These are phyloP conservation scores for Steinernema feltiae DNA, from an alignment of 1,140 invertebrate species.

Conservation along the genomic window DNA sequence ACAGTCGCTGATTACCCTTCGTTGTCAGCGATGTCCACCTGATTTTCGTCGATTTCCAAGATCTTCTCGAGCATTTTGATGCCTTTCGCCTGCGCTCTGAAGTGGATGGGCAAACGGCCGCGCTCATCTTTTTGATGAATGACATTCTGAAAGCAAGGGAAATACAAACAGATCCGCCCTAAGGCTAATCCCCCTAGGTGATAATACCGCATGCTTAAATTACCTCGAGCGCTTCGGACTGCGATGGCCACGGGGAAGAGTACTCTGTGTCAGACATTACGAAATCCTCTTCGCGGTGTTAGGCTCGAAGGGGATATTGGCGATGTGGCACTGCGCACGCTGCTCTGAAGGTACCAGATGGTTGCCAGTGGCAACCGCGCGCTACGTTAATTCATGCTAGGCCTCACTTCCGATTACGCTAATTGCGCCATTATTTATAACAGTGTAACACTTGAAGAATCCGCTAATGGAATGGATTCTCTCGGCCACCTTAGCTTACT, in stretches of 20 bases:
- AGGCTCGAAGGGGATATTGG: no score
- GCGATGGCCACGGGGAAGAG: constrained; percentile 17
- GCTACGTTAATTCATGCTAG: no score
- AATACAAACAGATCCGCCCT: background rate
- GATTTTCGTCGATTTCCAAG: constrained; percentile 1
- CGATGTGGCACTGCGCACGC: no score
- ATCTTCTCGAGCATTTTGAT: background rate
- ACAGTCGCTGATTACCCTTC: no score
- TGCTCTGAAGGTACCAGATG: no score
- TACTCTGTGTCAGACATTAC: constrained; percentile 12
- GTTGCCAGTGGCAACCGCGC: no score
- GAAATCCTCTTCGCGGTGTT: background rate
- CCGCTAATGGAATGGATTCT: no score
- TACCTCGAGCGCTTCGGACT: background rate
- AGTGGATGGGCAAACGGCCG: background rate
- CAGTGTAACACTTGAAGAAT: no score
- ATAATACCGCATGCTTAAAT: no score
- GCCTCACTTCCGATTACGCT: no score
- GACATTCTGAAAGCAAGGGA: background rate
- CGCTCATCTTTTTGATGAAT: background rate
- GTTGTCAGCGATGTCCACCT: background rate
- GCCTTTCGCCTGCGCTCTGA: constrained; percentile 2
- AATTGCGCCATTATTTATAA: no score
- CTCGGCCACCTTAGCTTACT: no score
- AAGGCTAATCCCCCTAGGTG: background rate